Conservation (phyloP, 2,797 vertebrate genomes). For the Oryzias sinensis region DNA sequence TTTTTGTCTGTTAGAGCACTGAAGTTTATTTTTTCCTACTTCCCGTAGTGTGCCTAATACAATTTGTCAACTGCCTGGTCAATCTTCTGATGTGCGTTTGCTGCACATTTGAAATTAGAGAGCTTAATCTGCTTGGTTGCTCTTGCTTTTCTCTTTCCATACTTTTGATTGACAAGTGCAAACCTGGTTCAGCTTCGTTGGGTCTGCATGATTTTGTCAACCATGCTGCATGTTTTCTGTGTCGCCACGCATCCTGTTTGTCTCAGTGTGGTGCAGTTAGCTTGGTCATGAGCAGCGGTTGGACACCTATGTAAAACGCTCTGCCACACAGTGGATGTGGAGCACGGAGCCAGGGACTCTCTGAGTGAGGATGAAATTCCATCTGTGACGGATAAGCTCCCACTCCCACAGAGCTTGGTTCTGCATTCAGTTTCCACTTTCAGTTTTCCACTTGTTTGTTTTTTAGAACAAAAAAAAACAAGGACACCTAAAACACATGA, state of each 20-base stretch:
- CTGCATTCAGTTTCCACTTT: background rate
- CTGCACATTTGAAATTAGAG: slow-evolving; percentile 84
- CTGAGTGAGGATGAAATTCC: slow-evolving; percentile 14
- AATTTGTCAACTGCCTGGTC: too few relatives aligned
- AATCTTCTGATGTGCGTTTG: background rate
- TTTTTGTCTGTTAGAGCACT: too few relatives aligned
- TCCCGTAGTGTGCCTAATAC: too few relatives aligned
- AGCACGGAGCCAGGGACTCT: slow-evolving; percentile 30
- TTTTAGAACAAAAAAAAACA: slow-evolving; percentile 1
- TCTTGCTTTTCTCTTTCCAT: slow-evolving; percentile 43
- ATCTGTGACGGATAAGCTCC: slow-evolving; percentile 7
- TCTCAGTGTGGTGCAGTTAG: slow-evolving; percentile 86
- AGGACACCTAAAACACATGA: slow-evolving; percentile 5
- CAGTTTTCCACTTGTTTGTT: slow-evolving; percentile 2
- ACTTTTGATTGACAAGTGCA: slow-evolving; percentile 73
- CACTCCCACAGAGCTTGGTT: slow-evolving; percentile 12
- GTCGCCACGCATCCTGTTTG: slow-evolving; percentile 78
- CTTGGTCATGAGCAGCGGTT: slow-evolving; percentile 84
- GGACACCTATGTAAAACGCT: slow-evolving; percentile 73
- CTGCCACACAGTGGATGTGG: slow-evolving; percentile 46
- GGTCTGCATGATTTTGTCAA: slow-evolving; percentile 77
- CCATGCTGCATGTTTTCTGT: slow-evolving; percentile 81
- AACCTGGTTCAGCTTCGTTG: slow-evolving; percentile 77
- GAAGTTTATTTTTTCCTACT: too few relatives aligned
- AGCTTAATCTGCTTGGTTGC: slow-evolving; percentile 43